Conservation (phyloP, 2,797 vertebrate species). For the Molossus alvarezi region DNA sequence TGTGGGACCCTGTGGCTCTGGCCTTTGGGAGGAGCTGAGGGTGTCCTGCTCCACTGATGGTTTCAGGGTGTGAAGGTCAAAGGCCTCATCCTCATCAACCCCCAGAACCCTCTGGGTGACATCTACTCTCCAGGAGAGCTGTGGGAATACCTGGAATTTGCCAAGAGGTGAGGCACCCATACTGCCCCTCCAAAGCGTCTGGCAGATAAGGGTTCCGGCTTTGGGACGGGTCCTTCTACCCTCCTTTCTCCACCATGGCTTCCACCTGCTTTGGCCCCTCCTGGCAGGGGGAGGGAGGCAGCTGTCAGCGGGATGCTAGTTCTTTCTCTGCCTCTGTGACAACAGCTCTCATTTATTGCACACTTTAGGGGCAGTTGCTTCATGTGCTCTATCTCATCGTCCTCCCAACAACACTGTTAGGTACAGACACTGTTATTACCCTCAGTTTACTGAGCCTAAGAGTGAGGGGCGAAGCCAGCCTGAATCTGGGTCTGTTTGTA, state of each 20-base stretch:
- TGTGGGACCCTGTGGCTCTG: not conserved
- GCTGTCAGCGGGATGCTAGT: not conserved
- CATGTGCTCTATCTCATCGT: rapidly evolving
- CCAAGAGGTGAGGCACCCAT: constrained; percentile 93
- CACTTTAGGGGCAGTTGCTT: not conserved
- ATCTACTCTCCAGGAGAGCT: constrained; percentile 95
- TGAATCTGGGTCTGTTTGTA: not conserved
- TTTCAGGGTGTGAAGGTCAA: constrained; percentile 93
- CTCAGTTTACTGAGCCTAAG: not conserved
- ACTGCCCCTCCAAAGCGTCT: rapidly evolving
- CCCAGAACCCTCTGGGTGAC: constrained; percentile 97
- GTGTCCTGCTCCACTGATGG: not conserved
- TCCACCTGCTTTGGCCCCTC: not conserved
- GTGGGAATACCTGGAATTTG: constrained; percentile 95
- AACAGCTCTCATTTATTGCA: not conserved
- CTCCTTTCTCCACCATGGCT: not conserved
- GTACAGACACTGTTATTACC: too few relatives aligned
- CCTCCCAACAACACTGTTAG: not conserved
- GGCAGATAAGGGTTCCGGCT: not conserved
- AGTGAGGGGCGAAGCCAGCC: not conserved
- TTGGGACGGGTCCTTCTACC: rapidly evolving
- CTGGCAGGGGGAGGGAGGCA: not conserved
- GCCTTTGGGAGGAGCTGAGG: not conserved
- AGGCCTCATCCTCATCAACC: constrained; percentile 97
- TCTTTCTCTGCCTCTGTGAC: not conserved